phyloP scores from a whole-genome alignment of 2,113 vertebrate genomes.

The Pyrgilauda ruficollis region DNA sequence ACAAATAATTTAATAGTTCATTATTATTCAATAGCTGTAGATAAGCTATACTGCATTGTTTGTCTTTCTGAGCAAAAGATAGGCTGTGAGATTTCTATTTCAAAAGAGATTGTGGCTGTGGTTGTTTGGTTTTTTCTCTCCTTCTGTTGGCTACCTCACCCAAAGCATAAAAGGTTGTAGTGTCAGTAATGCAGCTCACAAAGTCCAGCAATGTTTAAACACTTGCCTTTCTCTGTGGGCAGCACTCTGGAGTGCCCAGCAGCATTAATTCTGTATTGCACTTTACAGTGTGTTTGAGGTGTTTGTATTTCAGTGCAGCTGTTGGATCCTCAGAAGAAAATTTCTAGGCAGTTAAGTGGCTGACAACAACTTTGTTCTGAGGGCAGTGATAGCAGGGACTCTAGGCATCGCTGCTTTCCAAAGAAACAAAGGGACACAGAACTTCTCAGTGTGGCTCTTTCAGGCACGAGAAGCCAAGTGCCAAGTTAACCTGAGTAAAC shows the following conservation, averaged over 20 bases:
- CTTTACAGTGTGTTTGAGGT: not conserved
- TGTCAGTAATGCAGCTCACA: not conserved
- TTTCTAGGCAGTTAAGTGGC: not conserved
- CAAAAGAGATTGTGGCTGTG: not conserved
- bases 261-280: not conserved
- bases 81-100: not conserved
- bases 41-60: not conserved
- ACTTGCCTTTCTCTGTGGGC: not conserved
- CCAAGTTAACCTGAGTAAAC: conserved; percentile 48
- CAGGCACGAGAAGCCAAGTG: not conserved
- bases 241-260: not conserved
- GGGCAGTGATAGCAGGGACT: not conserved
- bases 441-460: not conserved
- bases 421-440: conserved; percentile 1
- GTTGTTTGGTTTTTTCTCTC: fast-evolving
- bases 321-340: not conserved
- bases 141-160: not conserved
- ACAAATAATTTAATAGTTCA: not conserved
- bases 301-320: not conserved
- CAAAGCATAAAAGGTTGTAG: not conserved
- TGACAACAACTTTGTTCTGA: not conserved
- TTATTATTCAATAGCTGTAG: not conserved
- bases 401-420: not conserved
- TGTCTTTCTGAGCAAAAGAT: not conserved
- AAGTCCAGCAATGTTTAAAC: not conserved